Percentiles rank a stretch among this genome's conserved stretches.
Conservation (phyloP, 2,797 vertebrate species). For the Coranthus polyacanthus region DNA sequence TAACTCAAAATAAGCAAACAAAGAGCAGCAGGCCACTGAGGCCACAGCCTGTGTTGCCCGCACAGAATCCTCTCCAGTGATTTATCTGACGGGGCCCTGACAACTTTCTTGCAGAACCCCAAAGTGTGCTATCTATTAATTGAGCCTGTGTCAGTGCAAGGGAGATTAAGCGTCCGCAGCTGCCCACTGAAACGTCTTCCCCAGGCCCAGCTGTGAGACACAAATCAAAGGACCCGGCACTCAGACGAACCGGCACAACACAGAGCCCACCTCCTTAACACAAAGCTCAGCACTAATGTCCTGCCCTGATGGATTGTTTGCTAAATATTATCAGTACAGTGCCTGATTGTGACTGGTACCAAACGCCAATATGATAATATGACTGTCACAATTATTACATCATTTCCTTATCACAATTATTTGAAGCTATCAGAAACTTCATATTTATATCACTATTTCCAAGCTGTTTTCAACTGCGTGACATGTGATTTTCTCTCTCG, state of each 20-base stretch:
- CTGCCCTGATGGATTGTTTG: conserved; percentile 35
- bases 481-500: no score
- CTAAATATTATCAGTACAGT: conserved; percentile 40
- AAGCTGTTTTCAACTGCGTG: no score
- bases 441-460: no score
- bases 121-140: conserved; percentile 87
- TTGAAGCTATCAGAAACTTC: no score
- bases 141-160: conserved; percentile 83
- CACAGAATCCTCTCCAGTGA: conserved; percentile 80
- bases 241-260: conserved; percentile 59
- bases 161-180: conserved; percentile 87
- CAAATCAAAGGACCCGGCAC: conserved; percentile 81
- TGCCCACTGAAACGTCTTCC: conserved; percentile 82
- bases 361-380: no score
- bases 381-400: no score
- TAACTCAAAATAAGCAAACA: conserved; percentile 76
- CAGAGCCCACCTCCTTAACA: conserved; percentile 57
- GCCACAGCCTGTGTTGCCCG: conserved; percentile 58
- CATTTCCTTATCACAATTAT: no score
- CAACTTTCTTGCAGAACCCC: conserved; percentile 86
- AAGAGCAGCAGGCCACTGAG: conserved; percentile 64
- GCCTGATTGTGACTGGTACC: conserved; percentile 1
- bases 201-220: conserved; percentile 80
- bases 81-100: conserved; percentile 83
- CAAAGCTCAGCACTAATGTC: conserved; percentile 43